phyloP scores from a whole-genome alignment of 2,888 invertebrate species.

The Drepanosiphum platanoidis region DNA sequence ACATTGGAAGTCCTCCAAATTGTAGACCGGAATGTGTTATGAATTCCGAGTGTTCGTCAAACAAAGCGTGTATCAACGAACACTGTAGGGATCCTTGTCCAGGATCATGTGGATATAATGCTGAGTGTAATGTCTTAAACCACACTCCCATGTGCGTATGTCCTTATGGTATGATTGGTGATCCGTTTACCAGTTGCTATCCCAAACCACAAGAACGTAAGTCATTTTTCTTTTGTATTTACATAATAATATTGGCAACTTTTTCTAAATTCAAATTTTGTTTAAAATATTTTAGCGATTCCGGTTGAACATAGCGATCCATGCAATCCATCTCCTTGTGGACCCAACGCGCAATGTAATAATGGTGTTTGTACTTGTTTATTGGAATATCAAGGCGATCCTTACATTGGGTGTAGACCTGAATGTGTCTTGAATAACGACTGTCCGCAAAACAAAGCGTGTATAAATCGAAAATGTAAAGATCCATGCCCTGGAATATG shows the following conservation, averaged over 20 bases:
- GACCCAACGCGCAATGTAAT: constrained; percentile 75
- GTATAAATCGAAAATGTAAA: constrained; percentile 67
- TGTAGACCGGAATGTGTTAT: constrained; percentile 69
- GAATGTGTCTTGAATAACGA: constrained; percentile 66
- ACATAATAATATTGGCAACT: constrained; percentile 63
- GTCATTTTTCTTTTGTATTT: constrained; percentile 31
- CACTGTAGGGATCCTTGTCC: constrained; percentile 70
- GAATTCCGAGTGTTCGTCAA: constrained; percentile 68
- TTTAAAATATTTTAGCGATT: constrained; percentile 64
- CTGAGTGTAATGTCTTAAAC: constrained; percentile 79
- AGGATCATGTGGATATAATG: constrained; percentile 77
- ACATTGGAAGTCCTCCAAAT: constrained; percentile 73
- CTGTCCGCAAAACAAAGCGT: constrained; percentile 66
- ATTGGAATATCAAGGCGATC: constrained; percentile 77
- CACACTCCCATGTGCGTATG: constrained; percentile 84
- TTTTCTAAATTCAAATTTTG: too few species aligned
- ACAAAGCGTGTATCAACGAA: constrained; percentile 69
- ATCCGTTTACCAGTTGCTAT: constrained; percentile 78
- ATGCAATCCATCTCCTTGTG: constrained; percentile 72
- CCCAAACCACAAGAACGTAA: constrained; percentile 69
- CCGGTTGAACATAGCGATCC: constrained; percentile 70
- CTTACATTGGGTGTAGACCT: constrained; percentile 68
- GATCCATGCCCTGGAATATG: constrained; percentile 67
- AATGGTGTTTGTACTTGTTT: constrained; percentile 78
- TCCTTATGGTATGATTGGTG: constrained; percentile 78